A percentile compares a stretch with the other conserved stretches of the same genome.
These are phyloP conservation scores for Cryptus armator DNA, from an alignment of 2,888 invertebrate species.

Conservation along the genomic window DNA sequence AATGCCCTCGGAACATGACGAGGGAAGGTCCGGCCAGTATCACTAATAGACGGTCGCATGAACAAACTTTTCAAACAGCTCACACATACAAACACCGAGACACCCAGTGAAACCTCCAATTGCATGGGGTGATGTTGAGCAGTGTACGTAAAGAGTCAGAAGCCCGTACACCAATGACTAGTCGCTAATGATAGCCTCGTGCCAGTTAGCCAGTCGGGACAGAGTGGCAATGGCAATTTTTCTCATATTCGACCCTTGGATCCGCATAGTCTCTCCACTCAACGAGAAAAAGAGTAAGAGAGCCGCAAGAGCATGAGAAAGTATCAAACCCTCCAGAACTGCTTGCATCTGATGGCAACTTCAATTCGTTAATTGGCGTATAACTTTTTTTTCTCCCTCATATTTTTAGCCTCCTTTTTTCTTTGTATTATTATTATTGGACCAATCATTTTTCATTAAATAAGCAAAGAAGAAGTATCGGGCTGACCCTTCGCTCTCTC, in stretches of 20 bases:
- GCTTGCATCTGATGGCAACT: slow-evolving; percentile 81
- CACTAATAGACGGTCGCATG: slow-evolving; percentile 71
- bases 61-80: slow-evolving; percentile 68
- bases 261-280: slow-evolving; percentile 25
- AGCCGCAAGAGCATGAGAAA: slow-evolving; percentile 15
- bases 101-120: background rate
- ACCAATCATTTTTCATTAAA: slow-evolving; percentile 63
- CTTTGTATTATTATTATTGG: slow-evolving; percentile 37
- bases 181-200: slow-evolving; percentile 76
- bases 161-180: slow-evolving; percentile 72
- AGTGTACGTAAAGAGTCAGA: slow-evolving; percentile 67
- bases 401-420: slow-evolving; percentile 22
- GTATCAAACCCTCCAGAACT: slow-evolving; percentile 72
- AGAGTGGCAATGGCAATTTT: slow-evolving; percentile 10
- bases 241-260: slow-evolving; percentile 74
- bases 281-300: slow-evolving; percentile 37
- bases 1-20: slow-evolving; percentile 48
- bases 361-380: slow-evolving; percentile 82
- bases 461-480: slow-evolving; percentile 57
- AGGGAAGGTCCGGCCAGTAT: slow-evolving; percentile 63
- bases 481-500: slow-evolving; percentile 54
- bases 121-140: slow-evolving; percentile 58
- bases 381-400: slow-evolving; percentile 75
- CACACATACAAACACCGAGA: slow-evolving; percentile 52
- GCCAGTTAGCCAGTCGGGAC: slow-evolving; percentile 57